phyloP scores from a whole-genome alignment of 2,888 invertebrate genomes.

The Erebia ligea region DNA sequence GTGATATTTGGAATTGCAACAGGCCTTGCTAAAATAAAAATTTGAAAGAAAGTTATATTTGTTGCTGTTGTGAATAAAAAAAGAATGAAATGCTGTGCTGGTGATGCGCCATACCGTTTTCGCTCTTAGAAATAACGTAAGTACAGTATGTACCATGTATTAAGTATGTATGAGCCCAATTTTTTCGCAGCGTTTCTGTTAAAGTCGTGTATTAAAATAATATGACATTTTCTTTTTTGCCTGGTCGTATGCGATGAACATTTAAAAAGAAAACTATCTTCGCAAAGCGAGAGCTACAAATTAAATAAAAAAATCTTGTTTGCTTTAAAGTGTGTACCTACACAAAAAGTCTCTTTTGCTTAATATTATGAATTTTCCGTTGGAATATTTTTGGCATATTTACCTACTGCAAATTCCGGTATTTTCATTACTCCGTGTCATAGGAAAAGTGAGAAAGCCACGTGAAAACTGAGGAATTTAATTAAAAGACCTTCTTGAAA shows the following conservation, averaged over 20 bases:
- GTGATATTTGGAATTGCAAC: conserved; percentile 21
- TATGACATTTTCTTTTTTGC: too few species aligned
- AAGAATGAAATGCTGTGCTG: neutral
- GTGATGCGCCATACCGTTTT: too few species aligned
- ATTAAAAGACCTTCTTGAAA: conserved; percentile 21
- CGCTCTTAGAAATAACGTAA: too few species aligned
- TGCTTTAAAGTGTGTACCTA: neutral
- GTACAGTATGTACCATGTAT: too few species aligned
- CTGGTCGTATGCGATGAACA: too few species aligned
- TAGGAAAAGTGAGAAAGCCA: conserved; percentile 20
- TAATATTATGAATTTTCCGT: neutral
- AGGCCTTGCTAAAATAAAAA: conserved; percentile 16
- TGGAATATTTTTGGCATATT: conserved; percentile 3
- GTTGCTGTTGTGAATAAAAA: neutral
- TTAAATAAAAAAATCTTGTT: too few species aligned
- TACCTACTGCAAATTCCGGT: conserved; percentile 7
- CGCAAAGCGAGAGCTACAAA: too few species aligned
- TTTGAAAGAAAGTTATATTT: conserved; percentile 21
- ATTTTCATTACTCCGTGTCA: conserved; percentile 14
- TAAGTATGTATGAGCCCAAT: too few species aligned
- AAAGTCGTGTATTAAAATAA: too few species aligned
- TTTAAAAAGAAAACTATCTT: too few species aligned
- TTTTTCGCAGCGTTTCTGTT: too few species aligned
- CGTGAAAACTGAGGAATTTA: conserved; percentile 22
- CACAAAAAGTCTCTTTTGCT: neutral